Evolutionary conservation across 2,797 vertebrate genomes (phyloP).

Genomic region (Fratercula arctica): DNA sequence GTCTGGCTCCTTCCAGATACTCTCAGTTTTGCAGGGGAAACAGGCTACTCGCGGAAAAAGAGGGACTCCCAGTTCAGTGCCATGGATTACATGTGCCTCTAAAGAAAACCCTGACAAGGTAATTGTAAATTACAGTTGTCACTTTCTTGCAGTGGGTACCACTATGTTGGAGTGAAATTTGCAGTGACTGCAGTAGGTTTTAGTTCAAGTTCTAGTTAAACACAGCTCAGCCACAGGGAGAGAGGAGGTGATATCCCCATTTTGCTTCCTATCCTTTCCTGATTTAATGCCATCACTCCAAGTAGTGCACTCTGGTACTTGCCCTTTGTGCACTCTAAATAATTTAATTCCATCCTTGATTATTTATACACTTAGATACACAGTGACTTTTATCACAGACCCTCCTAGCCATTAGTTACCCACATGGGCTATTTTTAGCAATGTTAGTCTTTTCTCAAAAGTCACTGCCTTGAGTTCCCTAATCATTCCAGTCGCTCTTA

Average conservation of each 20-base stretch:
- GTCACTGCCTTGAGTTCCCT: conserved; percentile 13
- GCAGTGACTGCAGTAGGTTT: not conserved
- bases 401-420: conserved; percentile 7
- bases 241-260: not conserved
- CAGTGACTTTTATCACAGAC: not conserved
- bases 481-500: not conserved
- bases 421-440: conserved; percentile 11
- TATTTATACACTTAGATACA: conserved; percentile 24
- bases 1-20: not conserved
- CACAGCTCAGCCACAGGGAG: not conserved
- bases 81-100: not conserved
- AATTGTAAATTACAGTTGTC: not conserved
- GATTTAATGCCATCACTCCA: not conserved
- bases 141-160: not conserved
- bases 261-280: not conserved
- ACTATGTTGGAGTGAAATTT: not conserved
- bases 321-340: not conserved
- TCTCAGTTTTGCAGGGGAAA: not conserved
- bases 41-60: not conserved
- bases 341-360: conserved; percentile 33
- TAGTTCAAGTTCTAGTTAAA: not conserved
- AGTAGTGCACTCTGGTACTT: not conserved
- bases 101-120: not conserved
- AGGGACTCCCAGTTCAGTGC: not conserved
- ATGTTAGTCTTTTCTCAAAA: conserved; percentile 53